Percentiles rank a stretch among this genome's conserved stretches.
phyloP scores from a whole-genome alignment of 2,888 invertebrate species.

The Orthosia gothica region DNA sequence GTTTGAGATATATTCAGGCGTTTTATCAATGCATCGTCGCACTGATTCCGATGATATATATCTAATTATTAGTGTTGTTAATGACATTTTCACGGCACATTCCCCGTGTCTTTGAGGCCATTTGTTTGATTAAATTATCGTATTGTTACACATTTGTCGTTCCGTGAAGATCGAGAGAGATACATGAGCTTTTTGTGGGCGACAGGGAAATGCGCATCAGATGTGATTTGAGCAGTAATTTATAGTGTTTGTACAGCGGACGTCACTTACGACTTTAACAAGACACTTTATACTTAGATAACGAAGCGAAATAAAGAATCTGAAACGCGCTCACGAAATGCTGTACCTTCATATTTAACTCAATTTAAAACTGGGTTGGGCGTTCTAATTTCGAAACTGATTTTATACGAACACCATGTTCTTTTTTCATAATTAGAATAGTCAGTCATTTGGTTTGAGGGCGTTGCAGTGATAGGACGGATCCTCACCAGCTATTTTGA shows the following conservation, averaged over 20 bases:
- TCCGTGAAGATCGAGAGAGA: constrained; percentile 90
- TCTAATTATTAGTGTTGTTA: constrained; percentile 90
- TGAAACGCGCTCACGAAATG: constrained; percentile 58
- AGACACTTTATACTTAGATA: constrained; percentile 73
- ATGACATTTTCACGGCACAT: constrained; percentile 89
- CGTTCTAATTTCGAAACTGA: constrained; percentile 51
- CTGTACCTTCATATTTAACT: constrained; percentile 57
- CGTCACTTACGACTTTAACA: constrained; percentile 86
- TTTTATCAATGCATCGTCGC: constrained; percentile 91
- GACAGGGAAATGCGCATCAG: constrained; percentile 88
- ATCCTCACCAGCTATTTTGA: constrained; percentile 72
- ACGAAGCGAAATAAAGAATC: constrained; percentile 70
- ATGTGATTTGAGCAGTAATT: constrained; percentile 91
- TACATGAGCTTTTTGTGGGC: constrained; percentile 90
- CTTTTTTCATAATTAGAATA: constrained; percentile 56
- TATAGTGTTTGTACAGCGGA: constrained; percentile 88
- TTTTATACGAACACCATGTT: constrained; percentile 38
- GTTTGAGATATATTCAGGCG: constrained; percentile 88
- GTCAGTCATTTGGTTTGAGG: constrained; percentile 43
- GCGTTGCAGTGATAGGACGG: constrained; percentile 38
- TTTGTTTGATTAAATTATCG: constrained; percentile 81
- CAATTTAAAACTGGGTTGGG: constrained; percentile 62
- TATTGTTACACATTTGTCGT: constrained; percentile 91
- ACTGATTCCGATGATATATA: constrained; percentile 89
- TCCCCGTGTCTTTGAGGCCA: constrained; percentile 83